phyloP scores from a whole-genome alignment of 2,113 vertebrate species.

The Cacatua alba region DNA sequence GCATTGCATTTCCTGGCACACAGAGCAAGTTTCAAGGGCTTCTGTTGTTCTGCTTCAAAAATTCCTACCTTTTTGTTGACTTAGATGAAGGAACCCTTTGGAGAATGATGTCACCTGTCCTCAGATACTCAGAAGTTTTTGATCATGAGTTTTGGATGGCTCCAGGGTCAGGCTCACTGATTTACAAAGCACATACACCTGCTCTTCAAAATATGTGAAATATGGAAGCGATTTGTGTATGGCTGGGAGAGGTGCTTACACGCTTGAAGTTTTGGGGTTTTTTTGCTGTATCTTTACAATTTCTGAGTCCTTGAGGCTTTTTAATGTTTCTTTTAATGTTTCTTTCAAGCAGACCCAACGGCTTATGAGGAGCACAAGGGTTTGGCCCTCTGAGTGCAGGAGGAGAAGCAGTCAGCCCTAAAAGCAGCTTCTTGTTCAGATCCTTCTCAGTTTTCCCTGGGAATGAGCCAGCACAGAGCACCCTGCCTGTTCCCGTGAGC shows the following conservation, averaged over 20 bases:
- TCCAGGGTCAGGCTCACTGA: constrained; percentile 21
- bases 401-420: background rate
- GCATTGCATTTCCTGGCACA: background rate
- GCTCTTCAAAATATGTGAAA: constrained; percentile 29
- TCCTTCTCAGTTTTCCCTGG: background rate
- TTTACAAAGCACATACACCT: background rate
- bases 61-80: background rate
- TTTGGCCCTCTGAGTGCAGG: background rate
- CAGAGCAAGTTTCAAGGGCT: background rate
- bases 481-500: background rate
- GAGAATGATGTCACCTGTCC: constrained; percentile 15
- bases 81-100: constrained; percentile 29
- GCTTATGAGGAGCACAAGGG: background rate
- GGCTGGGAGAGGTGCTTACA: background rate
- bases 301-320: background rate
- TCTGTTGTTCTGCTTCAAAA: constrained; percentile 37
- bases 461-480: background rate
- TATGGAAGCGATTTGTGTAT: constrained; percentile 18
- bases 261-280: background rate
- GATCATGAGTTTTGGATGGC: constrained; percentile 37
- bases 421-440: background rate
- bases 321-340: background rate
- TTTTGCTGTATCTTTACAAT: background rate
- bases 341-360: background rate
- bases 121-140: constrained; percentile 40